Conservation (phyloP, 2,797 vertebrate species). For the Cyprinella venusta region DNA sequence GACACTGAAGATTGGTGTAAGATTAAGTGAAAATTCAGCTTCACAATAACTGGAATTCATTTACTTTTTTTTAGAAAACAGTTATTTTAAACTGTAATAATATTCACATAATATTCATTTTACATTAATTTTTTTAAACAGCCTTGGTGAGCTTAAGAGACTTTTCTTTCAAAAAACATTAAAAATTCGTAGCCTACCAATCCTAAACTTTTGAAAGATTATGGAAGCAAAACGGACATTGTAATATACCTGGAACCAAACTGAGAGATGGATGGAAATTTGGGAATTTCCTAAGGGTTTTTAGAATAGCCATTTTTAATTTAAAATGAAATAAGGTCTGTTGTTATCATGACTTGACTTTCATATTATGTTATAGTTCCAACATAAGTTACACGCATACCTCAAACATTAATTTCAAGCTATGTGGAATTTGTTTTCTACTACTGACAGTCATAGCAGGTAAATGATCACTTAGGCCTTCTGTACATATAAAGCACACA, state of each 20-base stretch:
- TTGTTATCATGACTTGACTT: neutral
- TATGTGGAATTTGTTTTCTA: neutral
- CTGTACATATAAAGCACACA: neutral
- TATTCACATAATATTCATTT: neutral
- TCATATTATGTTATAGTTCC: neutral
- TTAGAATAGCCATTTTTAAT: neutral
- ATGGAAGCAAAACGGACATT: neutral
- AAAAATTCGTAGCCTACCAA: no score
- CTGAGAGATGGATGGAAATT: neutral
- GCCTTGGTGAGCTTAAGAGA: neutral
- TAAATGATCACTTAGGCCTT: neutral
- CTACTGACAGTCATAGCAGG: neutral
- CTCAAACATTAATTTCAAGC: neutral
- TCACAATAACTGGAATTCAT: neutral
- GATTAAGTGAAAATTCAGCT: neutral
- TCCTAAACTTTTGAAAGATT: neutral
- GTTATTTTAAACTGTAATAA: neutral
- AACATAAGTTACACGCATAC: neutral
- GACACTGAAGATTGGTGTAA: neutral
- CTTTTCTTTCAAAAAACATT: no score
- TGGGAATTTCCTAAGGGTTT: neutral
- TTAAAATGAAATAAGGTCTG: neutral
- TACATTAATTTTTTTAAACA: no score
- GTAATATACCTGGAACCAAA: neutral
- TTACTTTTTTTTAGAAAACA: neutral